A percentile compares a stretch with the other conserved stretches of the same genome.
phyloP scores from a whole-genome alignment of 2,888 invertebrate genomes.

The Ectobius pallidus region DNA sequence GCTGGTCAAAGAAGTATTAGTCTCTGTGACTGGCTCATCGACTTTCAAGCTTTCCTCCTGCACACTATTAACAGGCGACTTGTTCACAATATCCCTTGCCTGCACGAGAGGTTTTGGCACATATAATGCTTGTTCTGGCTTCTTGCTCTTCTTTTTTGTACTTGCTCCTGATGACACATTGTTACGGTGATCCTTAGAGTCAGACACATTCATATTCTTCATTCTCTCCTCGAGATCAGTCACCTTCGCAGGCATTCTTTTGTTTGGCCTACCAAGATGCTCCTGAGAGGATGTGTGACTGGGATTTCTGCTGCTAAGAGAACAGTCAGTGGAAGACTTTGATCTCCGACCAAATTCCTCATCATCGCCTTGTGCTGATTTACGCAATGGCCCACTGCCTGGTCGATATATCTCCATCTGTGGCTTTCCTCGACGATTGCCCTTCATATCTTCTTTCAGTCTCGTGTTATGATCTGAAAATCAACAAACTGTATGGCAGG shows the following conservation, averaged over 20 bases:
- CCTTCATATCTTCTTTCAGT: slow-evolving; percentile 53
- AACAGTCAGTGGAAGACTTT: slow-evolving; percentile 40
- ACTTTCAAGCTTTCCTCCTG: slow-evolving; percentile 41
- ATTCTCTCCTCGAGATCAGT: slow-evolving; percentile 50
- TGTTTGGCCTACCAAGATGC: slow-evolving; percentile 32
- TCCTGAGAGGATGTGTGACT: slow-evolving; percentile 35
- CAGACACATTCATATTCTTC: slow-evolving; percentile 48
- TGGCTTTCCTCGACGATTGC: slow-evolving; percentile 67
- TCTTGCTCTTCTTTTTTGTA: slow-evolving; percentile 53
- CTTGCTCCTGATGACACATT: slow-evolving; percentile 28
- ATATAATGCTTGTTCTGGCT: slow-evolving; percentile 63
- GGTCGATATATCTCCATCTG: slow-evolving; percentile 75
- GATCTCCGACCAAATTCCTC: slow-evolving; percentile 35
- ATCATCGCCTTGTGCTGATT: slow-evolving; percentile 56
- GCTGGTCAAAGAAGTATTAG: too few species aligned
- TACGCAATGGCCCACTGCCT: slow-evolving; percentile 76
- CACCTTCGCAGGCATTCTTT: slow-evolving; percentile 18
- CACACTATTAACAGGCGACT: slow-evolving; percentile 24
- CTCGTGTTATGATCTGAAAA: slow-evolving; percentile 35
- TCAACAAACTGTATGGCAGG: too few species aligned
- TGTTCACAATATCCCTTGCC: slow-evolving; percentile 52
- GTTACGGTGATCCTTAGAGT: slow-evolving; percentile 41
- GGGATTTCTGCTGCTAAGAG: slow-evolving; percentile 30
- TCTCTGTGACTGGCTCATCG: slow-evolving; percentile 17
- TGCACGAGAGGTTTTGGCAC: slow-evolving; percentile 59